Evolutionary conservation across 2,888 invertebrate species (phyloP), one percentile per base, ranked within the genome.

Genomic region (Aphidoletes aphidimyza): DNA sequence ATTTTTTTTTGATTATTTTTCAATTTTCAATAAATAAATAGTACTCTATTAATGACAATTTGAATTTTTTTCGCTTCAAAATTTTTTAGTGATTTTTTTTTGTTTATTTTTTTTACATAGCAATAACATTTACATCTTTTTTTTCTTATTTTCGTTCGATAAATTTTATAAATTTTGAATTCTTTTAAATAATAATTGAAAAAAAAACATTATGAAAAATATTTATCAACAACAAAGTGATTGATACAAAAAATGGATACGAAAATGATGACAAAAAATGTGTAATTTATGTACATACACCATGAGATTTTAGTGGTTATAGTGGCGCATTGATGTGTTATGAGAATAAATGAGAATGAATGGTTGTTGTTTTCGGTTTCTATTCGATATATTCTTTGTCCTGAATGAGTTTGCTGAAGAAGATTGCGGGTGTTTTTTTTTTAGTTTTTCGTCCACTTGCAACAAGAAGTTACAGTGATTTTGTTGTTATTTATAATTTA

Each of bases 181-280:
- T 69, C 11, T 69, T 69, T 14, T 14, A 26, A 69, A 30, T 30
- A 69, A 69, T 30, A 3, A 3, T 11, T 5, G 14, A 11, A 69
- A 30, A 69, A 69, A 69, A 69, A 69, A 26, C 30, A 14, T 30
- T 69, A 69, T 69, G 69, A 2, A 69, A 69, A 69, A 30, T 69
- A 69, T 69, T 42, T 69, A 69, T 69, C 34, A 69, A 69, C 69
- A 69, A 69, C 30, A 69, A 30, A 69, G 69, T 69, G 69, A 69
- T 69, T 69, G 34, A 69, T 69, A 69, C 34, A 69, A 34, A 69
- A 6, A 47, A 47, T 42, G 42, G 14, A 42, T 42, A 42, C 6
- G 14, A 42, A 42, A 9, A 14, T 42, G n/a, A n/a, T n/a, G n/a
- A 39, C 39, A 54, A 54, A 54, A 54, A 54, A 69, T 69, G 30